Conservation (phyloP, 2,888 invertebrate species). For the Thumatha senex region DNA sequence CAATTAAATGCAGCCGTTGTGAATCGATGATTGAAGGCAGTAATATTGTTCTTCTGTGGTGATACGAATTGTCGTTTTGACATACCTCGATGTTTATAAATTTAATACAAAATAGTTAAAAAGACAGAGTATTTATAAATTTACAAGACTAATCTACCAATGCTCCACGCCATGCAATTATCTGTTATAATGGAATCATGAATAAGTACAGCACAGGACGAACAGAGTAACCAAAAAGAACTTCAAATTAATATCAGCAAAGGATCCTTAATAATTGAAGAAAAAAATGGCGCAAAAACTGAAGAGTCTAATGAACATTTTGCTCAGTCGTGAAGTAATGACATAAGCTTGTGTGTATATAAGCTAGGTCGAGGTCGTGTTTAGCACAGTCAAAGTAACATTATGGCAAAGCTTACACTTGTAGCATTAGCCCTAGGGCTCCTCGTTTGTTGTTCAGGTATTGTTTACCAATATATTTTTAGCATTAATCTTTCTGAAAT, state of each 20-base stretch:
- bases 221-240: not conserved
- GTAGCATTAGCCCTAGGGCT: constrained; percentile 62
- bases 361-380: constrained; percentile 35
- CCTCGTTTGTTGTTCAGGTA: constrained; percentile 63
- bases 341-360: constrained; percentile 61
- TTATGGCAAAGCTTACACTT: constrained; percentile 65
- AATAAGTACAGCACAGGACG: not conserved
- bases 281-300: constrained; percentile 56
- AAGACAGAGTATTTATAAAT: not conserved
- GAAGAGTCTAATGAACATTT: constrained; percentile 58
- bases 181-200: too few species aligned
- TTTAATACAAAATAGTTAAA: too few species aligned
- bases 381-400: constrained; percentile 40
- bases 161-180: too few species aligned
- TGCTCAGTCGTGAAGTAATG: constrained; percentile 47
- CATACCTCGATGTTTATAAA: too few species aligned
- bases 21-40: too few species aligned
- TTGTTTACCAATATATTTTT: constrained; percentile 4
- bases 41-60: too few species aligned
- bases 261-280: constrained; percentile 45
- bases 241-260: not conserved
- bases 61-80: too few species aligned
- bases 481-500: not conserved
- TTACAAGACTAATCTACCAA: too few species aligned
- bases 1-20: too few species aligned